Conservation (phyloP, 2,113 vertebrate species). For the Mirounga angustirostris region DNA sequence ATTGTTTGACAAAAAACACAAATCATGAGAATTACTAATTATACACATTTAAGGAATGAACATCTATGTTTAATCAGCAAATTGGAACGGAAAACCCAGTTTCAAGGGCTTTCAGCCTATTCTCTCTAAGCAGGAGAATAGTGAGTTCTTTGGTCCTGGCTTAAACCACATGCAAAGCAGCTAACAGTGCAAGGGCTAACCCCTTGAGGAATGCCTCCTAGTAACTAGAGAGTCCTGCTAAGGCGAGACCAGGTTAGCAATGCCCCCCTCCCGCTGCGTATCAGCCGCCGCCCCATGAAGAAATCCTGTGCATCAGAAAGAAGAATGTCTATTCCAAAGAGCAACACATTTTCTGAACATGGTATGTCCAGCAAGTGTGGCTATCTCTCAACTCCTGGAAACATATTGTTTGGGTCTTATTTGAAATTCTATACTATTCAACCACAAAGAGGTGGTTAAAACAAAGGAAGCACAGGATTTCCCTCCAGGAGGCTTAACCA, state of each 20-base stretch:
- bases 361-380: neutral
- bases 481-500: constrained; percentile 44
- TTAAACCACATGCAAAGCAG: constrained; percentile 12
- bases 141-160: neutral
- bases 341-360: constrained; percentile 9
- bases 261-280: neutral
- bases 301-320: constrained; percentile 33
- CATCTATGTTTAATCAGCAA: constrained; percentile 65
- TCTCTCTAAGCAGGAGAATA: constrained; percentile 20
- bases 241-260: neutral
- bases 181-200: neutral
- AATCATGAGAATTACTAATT: constrained; percentile 64
- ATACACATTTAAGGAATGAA: constrained; percentile 61
- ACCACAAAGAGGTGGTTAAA: constrained; percentile 59
- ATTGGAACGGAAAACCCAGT: constrained; percentile 33
- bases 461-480: constrained; percentile 47
- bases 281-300: neutral
- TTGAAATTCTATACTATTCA: constrained; percentile 71
- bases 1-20: constrained; percentile 62
- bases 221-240: neutral
- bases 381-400: constrained; percentile 34
- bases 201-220: constrained; percentile 11
- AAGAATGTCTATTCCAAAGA: neutral
- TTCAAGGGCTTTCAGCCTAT: constrained; percentile 29
- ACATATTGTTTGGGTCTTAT: constrained; percentile 34